A percentile compares a stretch with the other conserved stretches of the same genome.
phyloP scores from a whole-genome alignment of 2,797 vertebrate genomes.

The Hephaestus fuliginosus region DNA sequence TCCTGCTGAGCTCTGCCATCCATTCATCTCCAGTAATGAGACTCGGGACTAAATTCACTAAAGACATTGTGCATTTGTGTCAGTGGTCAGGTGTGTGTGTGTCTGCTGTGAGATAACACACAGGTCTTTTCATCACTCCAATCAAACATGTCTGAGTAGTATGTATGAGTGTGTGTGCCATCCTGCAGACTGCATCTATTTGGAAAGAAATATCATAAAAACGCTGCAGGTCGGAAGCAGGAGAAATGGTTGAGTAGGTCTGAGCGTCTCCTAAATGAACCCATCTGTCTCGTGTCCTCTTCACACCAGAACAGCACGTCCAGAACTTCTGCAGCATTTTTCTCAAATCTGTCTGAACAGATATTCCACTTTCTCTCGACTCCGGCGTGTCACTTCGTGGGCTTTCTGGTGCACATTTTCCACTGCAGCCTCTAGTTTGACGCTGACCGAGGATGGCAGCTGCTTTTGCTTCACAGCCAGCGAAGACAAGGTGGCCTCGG shows the following conservation, averaged over 20 bases:
- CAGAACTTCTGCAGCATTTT: neutral
- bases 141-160: conserved; percentile 4
- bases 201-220: neutral
- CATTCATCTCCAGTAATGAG: conserved; percentile 35
- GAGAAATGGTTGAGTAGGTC: neutral
- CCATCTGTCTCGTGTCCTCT: neutral
- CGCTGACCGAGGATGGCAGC: too few species aligned
- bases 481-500: too few species aligned
- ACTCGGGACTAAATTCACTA: conserved; percentile 31
- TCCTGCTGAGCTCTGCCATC: conserved; percentile 14
- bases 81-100: neutral
- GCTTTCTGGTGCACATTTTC: too few species aligned
- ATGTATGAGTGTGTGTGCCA: neutral
- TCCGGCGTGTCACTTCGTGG: too few species aligned
- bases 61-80: neutral
- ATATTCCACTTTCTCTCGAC: too few species aligned
- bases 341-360: neutral
- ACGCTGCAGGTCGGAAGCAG: neutral
- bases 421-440: too few species aligned
- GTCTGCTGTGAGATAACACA: neutral
- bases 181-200: neutral
- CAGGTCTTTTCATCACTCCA: neutral
- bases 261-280: neutral
- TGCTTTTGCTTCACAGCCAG: too few species aligned
- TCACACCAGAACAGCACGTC: neutral